phyloP scores from a whole-genome alignment of 2,113 vertebrate species.

The Lampris incognitus region DNA sequence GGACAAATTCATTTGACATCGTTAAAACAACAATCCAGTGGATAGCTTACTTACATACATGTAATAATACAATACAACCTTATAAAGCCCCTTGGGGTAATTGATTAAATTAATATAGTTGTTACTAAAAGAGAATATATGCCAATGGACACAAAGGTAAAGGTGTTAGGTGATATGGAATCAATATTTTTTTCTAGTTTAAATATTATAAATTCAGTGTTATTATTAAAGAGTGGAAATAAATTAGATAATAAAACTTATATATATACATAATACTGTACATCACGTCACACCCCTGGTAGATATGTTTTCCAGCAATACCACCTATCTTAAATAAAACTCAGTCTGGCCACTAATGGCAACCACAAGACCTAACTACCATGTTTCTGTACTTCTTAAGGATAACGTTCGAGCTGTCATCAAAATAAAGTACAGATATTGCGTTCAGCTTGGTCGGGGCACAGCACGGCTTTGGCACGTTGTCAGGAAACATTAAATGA shows the following conservation, averaged over 20 bases:
- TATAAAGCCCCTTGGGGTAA: too few relatives aligned
- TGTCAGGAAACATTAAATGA: constrained; percentile 99
- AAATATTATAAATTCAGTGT: constrained; percentile 85
- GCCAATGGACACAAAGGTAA: constrained; percentile 68
- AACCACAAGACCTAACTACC: constrained; percentile 98
- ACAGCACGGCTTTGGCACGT: constrained; percentile 98
- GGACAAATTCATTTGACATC: constrained; percentile 6
- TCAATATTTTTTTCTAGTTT: constrained; percentile 62
- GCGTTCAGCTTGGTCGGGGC: constrained; percentile 98
- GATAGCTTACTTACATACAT: constrained; percentile 51
- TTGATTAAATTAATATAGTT: not conserved
- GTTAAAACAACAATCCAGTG: constrained; percentile 61
- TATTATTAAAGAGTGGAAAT: constrained; percentile 88
- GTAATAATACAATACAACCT: constrained; percentile 19
- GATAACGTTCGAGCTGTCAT: constrained; percentile 99
- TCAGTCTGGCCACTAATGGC: constrained; percentile 83
- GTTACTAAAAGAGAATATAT: constrained; percentile 62
- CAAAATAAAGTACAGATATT: constrained; percentile 99
- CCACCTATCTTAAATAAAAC: constrained; percentile 67
- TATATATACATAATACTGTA: constrained; percentile 99
- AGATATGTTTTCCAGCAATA: constrained; percentile 72
- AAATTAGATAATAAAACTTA: constrained; percentile 91
- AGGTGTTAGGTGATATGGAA: constrained; percentile 53
- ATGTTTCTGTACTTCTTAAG: constrained; percentile 99
- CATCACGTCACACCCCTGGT: constrained; percentile 85